Base-by-base conservation (phyloP, 1,140 invertebrate species). In the Penaeus indicus region DNA sequence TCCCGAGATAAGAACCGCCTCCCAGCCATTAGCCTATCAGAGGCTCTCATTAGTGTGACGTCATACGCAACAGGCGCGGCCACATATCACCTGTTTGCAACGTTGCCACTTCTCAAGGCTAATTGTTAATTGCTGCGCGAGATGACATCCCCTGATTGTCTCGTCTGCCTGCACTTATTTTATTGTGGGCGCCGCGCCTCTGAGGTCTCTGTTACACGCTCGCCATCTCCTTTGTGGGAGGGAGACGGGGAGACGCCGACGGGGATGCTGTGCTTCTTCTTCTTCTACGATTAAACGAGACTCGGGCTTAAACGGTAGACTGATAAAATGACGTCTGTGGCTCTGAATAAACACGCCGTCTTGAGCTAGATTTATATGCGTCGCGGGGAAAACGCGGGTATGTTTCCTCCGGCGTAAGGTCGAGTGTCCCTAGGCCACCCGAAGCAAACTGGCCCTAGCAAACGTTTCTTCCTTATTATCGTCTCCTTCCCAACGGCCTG, bases 1-100 rank as follows among this genome's bases (percentile, higher is more conserved):
- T 61, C 27, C 42, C 38, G 42, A 78, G 88, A 89, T 89, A 89
- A 89, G 82, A 75, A 84, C 82, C 88, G 83, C 83, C 83, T 82
- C 88, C 63, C 84, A 47, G 19, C 88, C 88, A 89, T 89, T 89
- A 89, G 83, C 88, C 88, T 89, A 89, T 89, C 88, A 89, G 83
- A 67, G 78, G 77, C 77, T 85, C 88, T 89, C 83, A 89, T 89
- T 89, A 89, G 88, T 89, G 88, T 89, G 88, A 89, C 88, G 88
- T 89, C 88, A 89, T 77, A 22, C 54, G 64, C 69, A 83, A 77
- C 86, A 88, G 79, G 38, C 86, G 80, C 81, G 27, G 64, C 86
- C 80, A 88, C 86, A 77, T 88, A 88, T 88, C 86, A 88, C 86
- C 80, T 83, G 80, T 78, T 83, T 84, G 80, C 86, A 75, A 27